Conservation (phyloP, 2,113 vertebrate species). For the Pygoscelis antarcticus region DNA sequence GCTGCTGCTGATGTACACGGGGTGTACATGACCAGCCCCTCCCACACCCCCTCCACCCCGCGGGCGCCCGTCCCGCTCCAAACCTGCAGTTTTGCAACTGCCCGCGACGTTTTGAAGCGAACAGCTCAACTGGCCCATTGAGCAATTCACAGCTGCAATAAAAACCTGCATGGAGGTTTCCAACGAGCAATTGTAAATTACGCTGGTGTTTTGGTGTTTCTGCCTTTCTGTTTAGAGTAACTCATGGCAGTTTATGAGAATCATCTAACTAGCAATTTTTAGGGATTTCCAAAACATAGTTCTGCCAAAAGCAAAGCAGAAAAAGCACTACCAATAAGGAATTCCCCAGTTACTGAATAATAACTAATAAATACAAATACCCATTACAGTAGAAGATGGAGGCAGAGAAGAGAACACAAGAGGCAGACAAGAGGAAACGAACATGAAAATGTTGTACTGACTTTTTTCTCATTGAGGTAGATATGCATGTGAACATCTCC, state of each 20-base stretch:
- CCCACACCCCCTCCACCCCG: background rate
- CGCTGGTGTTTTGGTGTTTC: background rate
- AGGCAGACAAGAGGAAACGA: background rate
- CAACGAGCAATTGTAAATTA: slow-evolving; percentile 27
- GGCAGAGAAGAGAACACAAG: background rate
- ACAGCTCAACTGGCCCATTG: background rate
- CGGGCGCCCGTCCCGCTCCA: background rate
- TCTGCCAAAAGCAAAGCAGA: slow-evolving; percentile 25
- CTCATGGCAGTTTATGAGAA: slow-evolving; percentile 3
- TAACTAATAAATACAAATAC: background rate
- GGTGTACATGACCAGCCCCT: background rate
- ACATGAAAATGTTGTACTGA: background rate
- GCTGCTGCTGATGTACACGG: accelerated
- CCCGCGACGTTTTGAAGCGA: slow-evolving; percentile 3
- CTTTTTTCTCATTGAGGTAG: background rate
- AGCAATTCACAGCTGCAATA: slow-evolving; percentile 21
- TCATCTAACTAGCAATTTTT: slow-evolving; percentile 15
- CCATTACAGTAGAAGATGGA: background rate
- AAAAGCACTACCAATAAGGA: background rate
- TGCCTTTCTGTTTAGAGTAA: slow-evolving; percentile 51
- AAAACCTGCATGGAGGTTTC: background rate
- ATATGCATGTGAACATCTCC: background rate
- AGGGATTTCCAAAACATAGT: slow-evolving; percentile 24
- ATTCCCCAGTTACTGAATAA: background rate
- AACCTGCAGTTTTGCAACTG: slow-evolving; percentile 45